A percentile compares a stretch with the other conserved stretches of the same genome.
Evolutionary conservation across 2,888 invertebrate species (phyloP).

Genomic region (Thera obeliscata): DNA sequence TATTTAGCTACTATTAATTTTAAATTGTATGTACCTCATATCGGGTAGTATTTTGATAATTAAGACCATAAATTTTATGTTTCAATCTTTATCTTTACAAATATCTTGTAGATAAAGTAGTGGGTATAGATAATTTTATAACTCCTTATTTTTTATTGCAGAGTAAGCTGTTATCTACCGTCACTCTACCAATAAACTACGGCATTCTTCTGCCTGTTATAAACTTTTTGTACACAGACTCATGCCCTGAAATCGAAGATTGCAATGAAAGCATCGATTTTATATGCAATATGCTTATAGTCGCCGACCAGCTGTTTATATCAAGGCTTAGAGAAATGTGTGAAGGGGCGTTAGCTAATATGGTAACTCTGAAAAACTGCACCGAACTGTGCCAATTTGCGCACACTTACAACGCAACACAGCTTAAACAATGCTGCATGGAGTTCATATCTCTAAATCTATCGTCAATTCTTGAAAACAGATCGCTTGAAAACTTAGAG

Average conservation of each 20-base stretch:
- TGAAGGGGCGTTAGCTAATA: slow-evolving; percentile 86
- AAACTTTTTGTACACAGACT: slow-evolving; percentile 90
- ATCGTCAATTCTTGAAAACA: slow-evolving; percentile 87
- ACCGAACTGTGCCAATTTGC: slow-evolving; percentile 91
- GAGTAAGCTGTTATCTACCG: slow-evolving; percentile 78
- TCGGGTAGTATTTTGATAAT: not conserved
- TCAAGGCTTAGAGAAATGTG: slow-evolving; percentile 88
- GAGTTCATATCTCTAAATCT: slow-evolving; percentile 92
- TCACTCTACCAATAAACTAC: slow-evolving; percentile 85
- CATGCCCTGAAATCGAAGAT: slow-evolving; percentile 83
- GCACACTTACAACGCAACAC: slow-evolving; percentile 89
- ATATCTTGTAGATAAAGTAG: too few species aligned
- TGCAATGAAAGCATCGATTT: slow-evolving; percentile 87
- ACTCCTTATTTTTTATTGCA: slow-evolving; percentile 58
- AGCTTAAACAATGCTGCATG: slow-evolving; percentile 89
- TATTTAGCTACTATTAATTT: not conserved
- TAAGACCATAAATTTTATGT: not conserved
- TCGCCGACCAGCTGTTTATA: slow-evolving; percentile 92
- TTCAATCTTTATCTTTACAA: slow-evolving; percentile 4
- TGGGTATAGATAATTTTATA: too few species aligned
- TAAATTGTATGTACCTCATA: too few species aligned
- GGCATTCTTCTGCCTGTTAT: slow-evolving; percentile 87
- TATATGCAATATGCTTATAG: slow-evolving; percentile 89
- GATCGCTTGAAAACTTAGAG: slow-evolving; percentile 86
- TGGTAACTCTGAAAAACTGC: slow-evolving; percentile 90